Percentiles rank a stretch among this genome's conserved stretches.
Evolutionary conservation across 1,140 invertebrate species (phyloP).

Genomic region (Drosophila mojavensis): DNA sequence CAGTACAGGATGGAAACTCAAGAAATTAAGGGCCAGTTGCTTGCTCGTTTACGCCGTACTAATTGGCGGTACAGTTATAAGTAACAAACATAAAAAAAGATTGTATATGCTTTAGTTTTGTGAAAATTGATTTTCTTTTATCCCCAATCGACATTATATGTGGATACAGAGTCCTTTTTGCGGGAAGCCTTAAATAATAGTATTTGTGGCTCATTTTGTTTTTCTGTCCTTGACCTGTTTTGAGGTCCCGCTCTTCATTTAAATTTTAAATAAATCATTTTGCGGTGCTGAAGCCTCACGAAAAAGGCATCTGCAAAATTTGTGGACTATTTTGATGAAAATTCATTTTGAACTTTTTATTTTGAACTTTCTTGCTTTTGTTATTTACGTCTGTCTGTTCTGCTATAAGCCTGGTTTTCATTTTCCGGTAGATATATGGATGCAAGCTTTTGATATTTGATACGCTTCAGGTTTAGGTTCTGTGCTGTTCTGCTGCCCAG

Average conservation of each 20-base stretch:
- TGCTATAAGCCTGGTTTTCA: constrained; percentile 3
- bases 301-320: constrained; percentile 73
- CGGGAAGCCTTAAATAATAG: too few relatives aligned
- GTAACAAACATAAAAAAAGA: too few relatives aligned
- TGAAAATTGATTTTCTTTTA: too few relatives aligned
- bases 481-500: constrained; percentile 42
- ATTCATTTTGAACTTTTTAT: constrained; percentile 68
- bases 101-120: too few relatives aligned
- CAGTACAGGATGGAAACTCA: too few relatives aligned
- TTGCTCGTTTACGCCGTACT: too few relatives aligned
- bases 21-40: too few relatives aligned
- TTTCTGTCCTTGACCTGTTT: constrained; percentile 69
- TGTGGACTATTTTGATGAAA: constrained; percentile 67
- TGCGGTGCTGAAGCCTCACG: constrained; percentile 58
- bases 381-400: not conserved
- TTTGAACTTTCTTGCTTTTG: constrained; percentile 40
- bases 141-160: too few relatives aligned
- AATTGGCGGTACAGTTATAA: too few relatives aligned
- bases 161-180: too few relatives aligned
- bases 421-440: constrained; percentile 32
- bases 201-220: constrained; percentile 42
- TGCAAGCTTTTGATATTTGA: constrained; percentile 52
- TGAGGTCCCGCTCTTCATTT: constrained; percentile 39
- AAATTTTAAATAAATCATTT: constrained; percentile 74
- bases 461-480: constrained; percentile 38